phyloP scores from a whole-genome alignment of 2,888 invertebrate genomes.

The Idaea straminata region DNA sequence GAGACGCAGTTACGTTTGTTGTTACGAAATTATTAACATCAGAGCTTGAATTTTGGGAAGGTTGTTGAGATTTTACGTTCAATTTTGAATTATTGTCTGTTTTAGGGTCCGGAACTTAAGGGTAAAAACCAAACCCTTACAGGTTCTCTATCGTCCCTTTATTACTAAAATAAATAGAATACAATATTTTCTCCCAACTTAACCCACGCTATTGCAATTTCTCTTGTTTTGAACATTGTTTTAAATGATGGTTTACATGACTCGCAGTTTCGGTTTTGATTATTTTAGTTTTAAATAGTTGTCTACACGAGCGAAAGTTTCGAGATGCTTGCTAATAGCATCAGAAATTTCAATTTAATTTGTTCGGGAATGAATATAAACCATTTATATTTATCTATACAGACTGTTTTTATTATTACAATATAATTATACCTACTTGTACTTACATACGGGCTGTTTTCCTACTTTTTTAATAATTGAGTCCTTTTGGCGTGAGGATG shows the following conservation, averaged over 20 bases:
- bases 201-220: too few relatives aligned
- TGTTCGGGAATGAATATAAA: neutral
- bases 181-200: too few relatives aligned
- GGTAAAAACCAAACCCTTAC: neutral
- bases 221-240: too few relatives aligned
- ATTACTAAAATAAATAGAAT: neutral
- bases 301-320: neutral
- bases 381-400: neutral
- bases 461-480: too few relatives aligned
- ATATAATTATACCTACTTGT: neutral
- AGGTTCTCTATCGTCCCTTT: neutral
- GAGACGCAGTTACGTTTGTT: neutral
- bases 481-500: too few relatives aligned
- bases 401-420: neutral
- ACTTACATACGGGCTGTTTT: too few relatives aligned
- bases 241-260: too few relatives aligned
- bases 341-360: neutral
- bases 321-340: neutral
- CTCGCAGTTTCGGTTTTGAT: neutral
- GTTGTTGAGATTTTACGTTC: neutral
- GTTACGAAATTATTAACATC: slow-evolving; percentile 1
- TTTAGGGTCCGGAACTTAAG: neutral
- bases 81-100: neutral
- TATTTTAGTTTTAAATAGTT: neutral
- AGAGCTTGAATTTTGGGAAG: neutral